phyloP scores from a whole-genome alignment of 92 coral and sea anemone species.

The Palythoa grandiflora region DNA sequence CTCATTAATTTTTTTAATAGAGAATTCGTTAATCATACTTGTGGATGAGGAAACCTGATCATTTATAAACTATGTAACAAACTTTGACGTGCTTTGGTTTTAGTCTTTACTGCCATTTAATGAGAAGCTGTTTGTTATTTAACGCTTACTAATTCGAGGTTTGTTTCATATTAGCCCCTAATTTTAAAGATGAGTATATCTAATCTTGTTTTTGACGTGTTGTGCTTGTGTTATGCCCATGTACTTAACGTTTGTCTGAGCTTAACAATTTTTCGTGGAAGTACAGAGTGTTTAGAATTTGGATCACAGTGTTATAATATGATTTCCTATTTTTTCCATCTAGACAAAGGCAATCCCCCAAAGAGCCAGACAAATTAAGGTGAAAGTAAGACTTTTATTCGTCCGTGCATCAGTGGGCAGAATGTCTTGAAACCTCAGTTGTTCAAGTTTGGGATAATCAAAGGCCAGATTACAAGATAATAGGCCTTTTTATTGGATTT shows the following conservation, averaged over 20 bases:
- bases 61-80: not conserved
- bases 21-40: not conserved
- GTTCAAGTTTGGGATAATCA: not conserved
- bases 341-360: slow-evolving; percentile 51
- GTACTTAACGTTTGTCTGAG: not conserved
- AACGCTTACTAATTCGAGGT: not conserved
- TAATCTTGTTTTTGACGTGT: not conserved
- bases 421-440: slow-evolving; percentile 12
- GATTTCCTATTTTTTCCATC: slow-evolving; percentile 50
- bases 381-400: slow-evolving; percentile 14
- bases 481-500: not conserved
- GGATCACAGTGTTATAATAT: slow-evolving; percentile 31
- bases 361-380: slow-evolving; percentile 52
- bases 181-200: not conserved
- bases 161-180: not conserved
- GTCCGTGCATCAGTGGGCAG: slow-evolving; percentile 45
- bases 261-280: not conserved
- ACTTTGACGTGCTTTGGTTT: not conserved
- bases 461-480: not conserved
- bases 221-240: not conserved
- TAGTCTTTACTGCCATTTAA: not conserved
- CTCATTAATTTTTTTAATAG: too few species aligned
- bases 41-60: not conserved
- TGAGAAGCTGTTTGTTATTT: not conserved
- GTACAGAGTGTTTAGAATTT: not conserved